A percentile compares a stretch with the other conserved stretches of the same genome.
These are phyloP conservation scores for Lutjanus campechanus DNA, from an alignment of 2,797 vertebrate species.

Conservation along the genomic window DNA sequence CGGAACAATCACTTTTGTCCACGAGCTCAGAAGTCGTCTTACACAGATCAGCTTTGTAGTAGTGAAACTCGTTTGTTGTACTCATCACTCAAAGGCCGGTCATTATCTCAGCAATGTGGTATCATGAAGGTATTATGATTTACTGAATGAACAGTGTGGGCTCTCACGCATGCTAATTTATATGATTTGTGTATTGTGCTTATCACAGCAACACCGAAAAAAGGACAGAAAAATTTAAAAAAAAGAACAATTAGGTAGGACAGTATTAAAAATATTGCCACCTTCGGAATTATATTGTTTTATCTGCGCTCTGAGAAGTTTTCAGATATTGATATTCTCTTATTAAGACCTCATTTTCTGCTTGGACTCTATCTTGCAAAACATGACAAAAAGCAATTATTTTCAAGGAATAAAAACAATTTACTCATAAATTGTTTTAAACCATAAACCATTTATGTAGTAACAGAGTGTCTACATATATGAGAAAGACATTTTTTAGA, in stretches of 20 bases:
- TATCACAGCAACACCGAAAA: background rate
- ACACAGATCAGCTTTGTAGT: slow-evolving; percentile 5
- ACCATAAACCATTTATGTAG: no score
- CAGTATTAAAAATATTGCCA: background rate
- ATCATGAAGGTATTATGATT: background rate
- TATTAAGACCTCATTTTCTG: no score
- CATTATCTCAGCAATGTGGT: background rate
- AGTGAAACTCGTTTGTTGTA: slow-evolving; percentile 2
- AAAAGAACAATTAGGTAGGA: background rate
- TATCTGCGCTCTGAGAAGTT: no score
- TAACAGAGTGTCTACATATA: no score
- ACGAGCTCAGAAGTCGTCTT: slow-evolving; percentile 1
- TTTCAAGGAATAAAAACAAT: no score
- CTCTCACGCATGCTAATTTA: background rate
- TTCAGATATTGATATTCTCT: no score
- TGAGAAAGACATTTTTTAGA: no score
- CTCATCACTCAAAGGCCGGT: slow-evolving; percentile 7
- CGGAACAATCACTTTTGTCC: slow-evolving; percentile 25
- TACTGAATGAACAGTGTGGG: background rate
- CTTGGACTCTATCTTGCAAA: no score
- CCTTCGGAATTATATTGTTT: no score
- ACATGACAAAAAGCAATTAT: no score
- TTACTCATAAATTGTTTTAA: no score
- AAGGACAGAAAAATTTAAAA: background rate
- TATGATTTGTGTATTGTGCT: no score